A percentile compares a stretch with the other conserved stretches of the same genome.
Conservation (phyloP, 1,140 invertebrate species). For the Platyscapa corneri region DNA sequence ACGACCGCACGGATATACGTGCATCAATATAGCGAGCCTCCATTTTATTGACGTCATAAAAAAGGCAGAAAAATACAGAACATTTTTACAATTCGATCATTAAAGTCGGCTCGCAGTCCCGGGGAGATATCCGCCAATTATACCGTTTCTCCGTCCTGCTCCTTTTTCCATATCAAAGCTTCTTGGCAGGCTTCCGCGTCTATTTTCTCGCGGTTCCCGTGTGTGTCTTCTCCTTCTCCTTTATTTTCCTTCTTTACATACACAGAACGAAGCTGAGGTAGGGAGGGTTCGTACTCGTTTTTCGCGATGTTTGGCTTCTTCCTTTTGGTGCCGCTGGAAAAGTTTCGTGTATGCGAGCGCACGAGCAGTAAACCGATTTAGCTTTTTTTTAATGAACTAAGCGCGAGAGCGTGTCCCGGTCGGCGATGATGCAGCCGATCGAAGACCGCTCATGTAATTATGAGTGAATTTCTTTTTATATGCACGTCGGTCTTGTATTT, state of each 20-base stretch:
- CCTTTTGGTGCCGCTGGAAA: constrained; percentile 43
- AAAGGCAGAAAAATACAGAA: constrained; percentile 61
- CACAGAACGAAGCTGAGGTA: too few relatives aligned
- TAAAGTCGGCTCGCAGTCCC: constrained; percentile 58
- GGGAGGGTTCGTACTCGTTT: not conserved
- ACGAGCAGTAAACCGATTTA: constrained; percentile 48
- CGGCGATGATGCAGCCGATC: constrained; percentile 35
- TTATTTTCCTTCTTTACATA: not conserved
- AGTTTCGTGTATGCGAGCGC: constrained; percentile 32
- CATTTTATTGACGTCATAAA: constrained; percentile 49
- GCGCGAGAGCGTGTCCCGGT: not conserved
- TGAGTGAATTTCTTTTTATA: constrained; percentile 23
- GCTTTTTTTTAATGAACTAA: constrained; percentile 38
- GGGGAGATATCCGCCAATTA: constrained; percentile 63
- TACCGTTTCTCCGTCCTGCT: constrained; percentile 47
- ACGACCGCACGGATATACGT: constrained; percentile 11
- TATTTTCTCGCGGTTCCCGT: not conserved
- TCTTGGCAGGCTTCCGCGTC: constrained; percentile 28
- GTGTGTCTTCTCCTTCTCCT: not conserved
- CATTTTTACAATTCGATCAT: constrained; percentile 65
- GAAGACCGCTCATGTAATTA: constrained; percentile 15
- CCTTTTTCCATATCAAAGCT: constrained; percentile 42
- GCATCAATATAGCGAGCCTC: constrained; percentile 47
- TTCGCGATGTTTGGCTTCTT: not conserved
- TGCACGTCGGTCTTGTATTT: not conserved